Evolutionary conservation across 2,113 vertebrate genomes (phyloP), one percentile per base, ranked within the genome.

Genomic region (Phalacrocorax carbo): DNA sequence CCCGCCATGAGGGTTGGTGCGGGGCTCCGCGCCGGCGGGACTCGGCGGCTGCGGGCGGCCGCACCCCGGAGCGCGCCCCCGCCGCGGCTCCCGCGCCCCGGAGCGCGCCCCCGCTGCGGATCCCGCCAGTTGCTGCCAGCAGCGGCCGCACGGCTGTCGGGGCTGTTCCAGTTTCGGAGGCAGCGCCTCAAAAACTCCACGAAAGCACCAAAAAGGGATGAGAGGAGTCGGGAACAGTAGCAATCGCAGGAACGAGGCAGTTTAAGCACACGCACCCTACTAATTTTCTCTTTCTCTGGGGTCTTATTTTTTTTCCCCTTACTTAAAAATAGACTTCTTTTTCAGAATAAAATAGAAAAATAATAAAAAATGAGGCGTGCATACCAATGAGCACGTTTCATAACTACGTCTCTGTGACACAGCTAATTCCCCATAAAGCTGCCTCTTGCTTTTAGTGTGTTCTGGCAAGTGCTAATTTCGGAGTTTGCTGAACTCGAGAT

Each of bases 401-500:
- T 94, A 95, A 94, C 94, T 89, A 64, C 18, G 9, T 79, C 72
- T 79, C 62, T 90, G 72, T 87, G 93, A 92, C 86, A 95, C 95
- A 95, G 80, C 86, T 71, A 94, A 91, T 78, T 72, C 72, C 61
- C 61, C 27, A 16, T 61, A 91, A 96, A 89, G 48, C 80, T 77
- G 76, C 84, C 77, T 57, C 48, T 91, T 64, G 78, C 89, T 93
- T 93, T 93, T 66, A 51, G 48, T 40, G 64, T 42, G 36, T 76
- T 92, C 65, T 89, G 92, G 84, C 84, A 79, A 64, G 66, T 61
- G 91, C 38, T 40, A 61, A 52, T 92, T 91, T 84, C 40, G 73
- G 69, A 96, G 73, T 79, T 94, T 68, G 77, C 73, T 73, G 83
- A 94, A 94, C 69, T 94, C 44, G 21, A 92, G 88, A 82, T 87